These are phyloP conservation scores for Menidia beryllina DNA, from an alignment of 2,113 vertebrate genomes.

Conservation along the genomic window DNA sequence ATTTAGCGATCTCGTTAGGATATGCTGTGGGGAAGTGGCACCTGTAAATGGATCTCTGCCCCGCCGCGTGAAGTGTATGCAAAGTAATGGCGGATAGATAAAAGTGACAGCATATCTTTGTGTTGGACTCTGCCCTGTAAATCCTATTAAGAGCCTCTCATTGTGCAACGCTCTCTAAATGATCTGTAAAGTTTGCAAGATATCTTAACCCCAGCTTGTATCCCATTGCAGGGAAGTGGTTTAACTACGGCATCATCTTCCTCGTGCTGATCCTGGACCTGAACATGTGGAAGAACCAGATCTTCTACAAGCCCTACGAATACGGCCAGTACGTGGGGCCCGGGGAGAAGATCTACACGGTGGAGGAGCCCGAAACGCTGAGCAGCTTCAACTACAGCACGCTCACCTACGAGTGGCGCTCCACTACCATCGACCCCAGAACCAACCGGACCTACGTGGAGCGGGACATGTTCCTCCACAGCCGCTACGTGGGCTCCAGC, in stretches of 20 bases:
- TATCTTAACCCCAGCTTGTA: constrained; percentile 10
- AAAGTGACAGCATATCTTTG: constrained; percentile 29
- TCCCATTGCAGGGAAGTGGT: constrained; percentile 93
- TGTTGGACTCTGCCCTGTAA: constrained; percentile 27
- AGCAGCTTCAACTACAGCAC: constrained; percentile 92
- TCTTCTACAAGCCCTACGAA: constrained; percentile 97
- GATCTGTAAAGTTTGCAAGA: not conserved
- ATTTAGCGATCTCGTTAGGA: constrained; percentile 62
- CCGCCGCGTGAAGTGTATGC: constrained; percentile 22
- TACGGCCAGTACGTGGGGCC: constrained; percentile 97
- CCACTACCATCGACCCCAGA: constrained; percentile 85
- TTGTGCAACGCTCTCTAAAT: constrained; percentile 18
- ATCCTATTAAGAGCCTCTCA: constrained; percentile 12
- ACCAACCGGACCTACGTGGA: constrained; percentile 89
- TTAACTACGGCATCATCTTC: constrained; percentile 99
- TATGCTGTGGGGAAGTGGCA: constrained; percentile 37
- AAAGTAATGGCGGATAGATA: constrained; percentile 45
- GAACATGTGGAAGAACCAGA: constrained; percentile 99
- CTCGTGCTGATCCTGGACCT: constrained; percentile 97
- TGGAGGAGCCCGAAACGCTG: constrained; percentile 92
- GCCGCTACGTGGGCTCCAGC: constrained; percentile 90
- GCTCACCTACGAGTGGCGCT: constrained; percentile 93
- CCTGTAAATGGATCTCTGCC: constrained; percentile 50
- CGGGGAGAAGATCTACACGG: constrained; percentile 95
- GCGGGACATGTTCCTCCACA: constrained; percentile 94